These are phyloP conservation scores for Plotosus lineatus DNA, from an alignment of 2,113 vertebrate species.

Conservation along the genomic window DNA sequence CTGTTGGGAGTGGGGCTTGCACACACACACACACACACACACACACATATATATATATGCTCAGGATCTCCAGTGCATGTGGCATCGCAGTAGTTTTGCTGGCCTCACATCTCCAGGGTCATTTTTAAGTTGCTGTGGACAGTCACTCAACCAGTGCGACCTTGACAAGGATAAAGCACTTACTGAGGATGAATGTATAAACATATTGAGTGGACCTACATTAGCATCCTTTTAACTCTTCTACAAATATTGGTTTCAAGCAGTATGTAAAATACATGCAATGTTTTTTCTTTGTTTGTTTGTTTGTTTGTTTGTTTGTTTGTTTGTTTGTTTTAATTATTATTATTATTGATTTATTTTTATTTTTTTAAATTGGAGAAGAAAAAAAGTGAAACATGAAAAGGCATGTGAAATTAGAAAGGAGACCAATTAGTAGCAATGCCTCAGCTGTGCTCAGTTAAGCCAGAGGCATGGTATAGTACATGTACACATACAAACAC, in stretches of 20 bases:
- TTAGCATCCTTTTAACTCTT: background rate
- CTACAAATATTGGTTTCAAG: too few relatives aligned
- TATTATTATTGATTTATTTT: too few relatives aligned
- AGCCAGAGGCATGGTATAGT: background rate
- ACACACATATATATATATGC: too few relatives aligned
- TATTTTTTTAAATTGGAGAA: too few relatives aligned
- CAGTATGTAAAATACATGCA: too few relatives aligned
- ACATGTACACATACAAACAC: background rate
- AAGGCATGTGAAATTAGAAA: background rate
- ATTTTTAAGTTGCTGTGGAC: background rate
- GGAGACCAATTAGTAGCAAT: background rate
- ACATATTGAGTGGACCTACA: background rate
- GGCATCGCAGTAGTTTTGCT: background rate
- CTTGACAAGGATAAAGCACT: background rate
- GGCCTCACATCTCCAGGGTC: background rate
- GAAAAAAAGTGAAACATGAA: background rate
- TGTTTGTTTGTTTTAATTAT: too few relatives aligned
- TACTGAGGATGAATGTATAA: background rate
- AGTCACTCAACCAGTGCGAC: background rate
- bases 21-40: too few relatives aligned
- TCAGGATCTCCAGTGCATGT: background rate
- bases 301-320: too few relatives aligned
- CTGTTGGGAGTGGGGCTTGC: too few relatives aligned
- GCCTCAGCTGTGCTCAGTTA: constrained; percentile 41
- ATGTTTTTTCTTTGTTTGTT: too few relatives aligned